Conservation (phyloP, 2,888 invertebrate genomes). For the Drosophila colorata region DNA sequence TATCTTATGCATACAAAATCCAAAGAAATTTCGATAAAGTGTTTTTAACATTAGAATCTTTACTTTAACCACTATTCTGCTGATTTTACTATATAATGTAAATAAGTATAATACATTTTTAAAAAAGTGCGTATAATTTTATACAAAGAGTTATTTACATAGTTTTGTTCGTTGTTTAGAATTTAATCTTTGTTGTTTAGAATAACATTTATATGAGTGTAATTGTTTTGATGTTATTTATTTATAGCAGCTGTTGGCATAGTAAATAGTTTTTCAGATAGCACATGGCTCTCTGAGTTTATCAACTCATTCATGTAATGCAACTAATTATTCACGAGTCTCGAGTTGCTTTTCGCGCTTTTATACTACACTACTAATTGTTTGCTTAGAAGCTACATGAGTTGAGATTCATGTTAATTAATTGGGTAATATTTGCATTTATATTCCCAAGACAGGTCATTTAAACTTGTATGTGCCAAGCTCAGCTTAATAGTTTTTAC, state of each 20-base stretch:
- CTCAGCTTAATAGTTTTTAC: slow-evolving; percentile 4
- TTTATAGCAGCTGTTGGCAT: slow-evolving; percentile 26
- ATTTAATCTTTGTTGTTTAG: slow-evolving; percentile 7
- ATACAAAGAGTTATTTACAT: background rate
- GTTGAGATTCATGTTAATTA: slow-evolving; percentile 18
- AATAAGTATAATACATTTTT: background rate
- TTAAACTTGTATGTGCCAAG: slow-evolving; percentile 12
- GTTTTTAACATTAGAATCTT: too few species aligned
- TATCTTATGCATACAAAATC: too few species aligned
- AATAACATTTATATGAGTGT: slow-evolving; percentile 16
- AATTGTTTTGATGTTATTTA: slow-evolving; percentile 26
- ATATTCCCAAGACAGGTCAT: slow-evolving; percentile 15
- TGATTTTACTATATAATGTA: background rate
- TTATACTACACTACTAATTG: slow-evolving; percentile 13
- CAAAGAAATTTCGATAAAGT: too few species aligned
- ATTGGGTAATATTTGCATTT: slow-evolving; percentile 19
- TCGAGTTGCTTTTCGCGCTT: slow-evolving; percentile 7
- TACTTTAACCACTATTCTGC: too few species aligned
- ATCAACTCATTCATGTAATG: slow-evolving; percentile 33
- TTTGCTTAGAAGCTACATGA: background rate
- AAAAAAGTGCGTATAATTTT: too few species aligned
- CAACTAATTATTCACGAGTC: slow-evolving; percentile 31
- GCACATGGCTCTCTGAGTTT: slow-evolving; percentile 2
- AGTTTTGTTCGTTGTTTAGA: background rate
- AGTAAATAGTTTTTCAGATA: slow-evolving; percentile 1